Percentiles rank a stretch among this genome's conserved stretches.
phyloP scores from a whole-genome alignment of 2,797 vertebrate species.

The Sebastes taczanowskii region DNA sequence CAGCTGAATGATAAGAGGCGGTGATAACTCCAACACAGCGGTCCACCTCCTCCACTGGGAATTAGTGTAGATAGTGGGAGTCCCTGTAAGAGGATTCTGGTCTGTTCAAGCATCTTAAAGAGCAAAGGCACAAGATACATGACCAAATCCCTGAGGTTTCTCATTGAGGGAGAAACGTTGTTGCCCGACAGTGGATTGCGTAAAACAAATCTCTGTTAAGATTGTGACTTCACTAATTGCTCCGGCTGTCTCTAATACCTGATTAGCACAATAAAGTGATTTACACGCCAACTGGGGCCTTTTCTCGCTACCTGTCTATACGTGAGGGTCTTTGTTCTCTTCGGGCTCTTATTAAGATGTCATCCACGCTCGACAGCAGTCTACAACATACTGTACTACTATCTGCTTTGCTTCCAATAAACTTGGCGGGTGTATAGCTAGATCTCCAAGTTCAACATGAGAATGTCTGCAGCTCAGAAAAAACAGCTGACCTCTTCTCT shows the following conservation, averaged over 20 bases:
- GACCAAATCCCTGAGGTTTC: constrained; percentile 37
- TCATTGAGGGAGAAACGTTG: constrained; percentile 2
- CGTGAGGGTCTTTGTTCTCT: constrained; percentile 2
- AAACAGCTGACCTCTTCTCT: constrained; percentile 27
- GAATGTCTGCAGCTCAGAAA: background rate
- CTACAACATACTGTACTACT: background rate
- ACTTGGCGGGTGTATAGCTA: background rate
- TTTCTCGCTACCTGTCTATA: background rate
- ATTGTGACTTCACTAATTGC: constrained; percentile 51
- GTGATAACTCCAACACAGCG: background rate
- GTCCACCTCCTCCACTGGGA: background rate
- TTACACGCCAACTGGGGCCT: constrained; percentile 20
- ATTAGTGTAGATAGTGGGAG: constrained; percentile 24
- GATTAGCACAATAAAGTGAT: constrained; percentile 56
- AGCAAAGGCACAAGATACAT: constrained; percentile 8
- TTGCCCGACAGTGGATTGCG: background rate
- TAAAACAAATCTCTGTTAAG: constrained; percentile 47
- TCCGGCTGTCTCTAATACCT: constrained; percentile 42
- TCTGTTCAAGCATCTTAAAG: constrained; percentile 39
- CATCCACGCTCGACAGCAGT: background rate
- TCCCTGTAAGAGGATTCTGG: constrained; percentile 59
- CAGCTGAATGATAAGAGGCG: background rate
- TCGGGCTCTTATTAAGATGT: constrained; percentile 1
- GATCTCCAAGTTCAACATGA: background rate
- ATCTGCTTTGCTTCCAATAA: background rate